Evolutionary conservation across 92 coral and sea anemone genomes (phyloP), one percentile per base, ranked within the genome.

Genomic region (Hydrozoanthus gracilis): DNA sequence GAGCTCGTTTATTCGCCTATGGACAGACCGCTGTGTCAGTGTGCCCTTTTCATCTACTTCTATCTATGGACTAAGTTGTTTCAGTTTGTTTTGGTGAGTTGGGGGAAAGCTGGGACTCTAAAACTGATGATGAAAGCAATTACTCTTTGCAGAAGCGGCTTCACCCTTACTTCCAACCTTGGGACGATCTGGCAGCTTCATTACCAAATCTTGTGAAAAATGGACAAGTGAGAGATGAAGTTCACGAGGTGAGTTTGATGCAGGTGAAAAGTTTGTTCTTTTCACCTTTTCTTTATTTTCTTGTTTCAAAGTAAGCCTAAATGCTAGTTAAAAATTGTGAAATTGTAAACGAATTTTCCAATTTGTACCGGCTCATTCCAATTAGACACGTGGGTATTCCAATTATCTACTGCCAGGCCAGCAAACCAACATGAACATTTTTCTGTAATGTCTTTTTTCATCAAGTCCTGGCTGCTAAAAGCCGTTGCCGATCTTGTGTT

Each of bases 131-230:
- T 9, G 58, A 35, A 49, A 7, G n/a, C 15, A 4, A 7, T 8
- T 1, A 47, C 58, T 4, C 3, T 6, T 61, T 56, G 2, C 46
- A 93, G 96, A 61, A 74, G 61, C 73, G 91, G 61, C 70, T 94
- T 14, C 90, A 92, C 62, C 88, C 89, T 15, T 90, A 92, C 82
- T 92, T 94, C 66, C 73, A 72, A 14, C 89, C 90, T 0, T 94
- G 97, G 97, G 97, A 94, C 77, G 71, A 88, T 48, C 74, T 92
- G 5, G 91, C 87, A 45, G 88, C 82, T 50, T 58, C 66, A 35
- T 76, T 94, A 20, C 93, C 95, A 9, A 50, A 64, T 3, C 87
- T 94, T 18, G 50, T 88, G 78, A 87, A 87, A 74, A 78, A 87
- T 68, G 92, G 87, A 35, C 62, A 86, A 10, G 52, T 83, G 3